A percentile compares a stretch with the other conserved stretches of the same genome.
Conservation (phyloP, 2,113 vertebrate species). For the Larimichthys crocea region DNA sequence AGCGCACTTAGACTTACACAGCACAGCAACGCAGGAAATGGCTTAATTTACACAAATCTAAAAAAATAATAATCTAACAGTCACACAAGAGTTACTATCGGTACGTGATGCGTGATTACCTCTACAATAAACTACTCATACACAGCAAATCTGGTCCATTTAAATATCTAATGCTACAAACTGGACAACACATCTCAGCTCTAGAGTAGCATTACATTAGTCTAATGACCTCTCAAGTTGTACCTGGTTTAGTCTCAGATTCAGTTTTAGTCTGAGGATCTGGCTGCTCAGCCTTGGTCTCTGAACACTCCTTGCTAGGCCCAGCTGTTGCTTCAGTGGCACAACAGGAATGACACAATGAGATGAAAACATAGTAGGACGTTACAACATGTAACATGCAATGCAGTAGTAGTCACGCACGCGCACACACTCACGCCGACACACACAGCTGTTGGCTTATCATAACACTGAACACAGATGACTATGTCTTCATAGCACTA, state of each 20-base stretch:
- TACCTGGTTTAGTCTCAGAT: slow-evolving; percentile 77
- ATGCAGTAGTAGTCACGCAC: slow-evolving; percentile 31
- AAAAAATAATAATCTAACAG: not conserved
- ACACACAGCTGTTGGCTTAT: slow-evolving; percentile 38
- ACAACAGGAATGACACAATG: slow-evolving; percentile 63
- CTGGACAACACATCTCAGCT: slow-evolving; percentile 10
- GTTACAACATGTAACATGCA: slow-evolving; percentile 73
- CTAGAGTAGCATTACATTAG: not conserved
- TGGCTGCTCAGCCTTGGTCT: slow-evolving; percentile 56
- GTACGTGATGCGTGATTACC: slow-evolving; percentile 1
- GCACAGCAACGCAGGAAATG: slow-evolving; percentile 3
- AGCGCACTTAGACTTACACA: not conserved
- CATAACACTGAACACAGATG: slow-evolving; percentile 57
- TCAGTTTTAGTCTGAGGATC: slow-evolving; percentile 63
- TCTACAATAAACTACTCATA: slow-evolving; percentile 23
- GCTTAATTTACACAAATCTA: slow-evolving; percentile 6
- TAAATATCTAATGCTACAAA: slow-evolving; percentile 12
- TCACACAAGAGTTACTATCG: slow-evolving; percentile 2
- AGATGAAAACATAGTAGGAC: slow-evolving; percentile 63
- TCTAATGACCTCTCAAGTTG: slow-evolving; percentile 35
- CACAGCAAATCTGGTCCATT: slow-evolving; percentile 6
- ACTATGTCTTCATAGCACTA: slow-evolving; percentile 57
- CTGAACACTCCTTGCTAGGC: slow-evolving; percentile 72
- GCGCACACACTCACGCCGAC: slow-evolving; percentile 18
- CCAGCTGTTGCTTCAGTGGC: slow-evolving; percentile 66